These are phyloP conservation scores for Melanotaenia nigrans DNA, from an alignment of 2,797 vertebrate species.

Conservation along the genomic window DNA sequence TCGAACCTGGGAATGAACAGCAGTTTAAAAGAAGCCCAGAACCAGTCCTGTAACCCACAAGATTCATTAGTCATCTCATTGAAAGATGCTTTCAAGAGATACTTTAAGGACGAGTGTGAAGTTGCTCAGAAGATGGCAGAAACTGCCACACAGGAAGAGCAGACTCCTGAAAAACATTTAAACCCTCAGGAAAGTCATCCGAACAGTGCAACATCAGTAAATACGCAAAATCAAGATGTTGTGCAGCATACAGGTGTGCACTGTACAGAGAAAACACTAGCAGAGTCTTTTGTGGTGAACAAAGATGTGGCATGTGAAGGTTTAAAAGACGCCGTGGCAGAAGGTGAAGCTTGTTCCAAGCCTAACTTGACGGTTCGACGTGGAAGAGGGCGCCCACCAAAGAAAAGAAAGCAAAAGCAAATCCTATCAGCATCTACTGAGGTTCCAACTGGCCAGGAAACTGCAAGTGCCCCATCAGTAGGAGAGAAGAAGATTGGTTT, in stretches of 20 bases:
- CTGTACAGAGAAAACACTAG: background rate
- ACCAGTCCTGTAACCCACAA: slow-evolving; percentile 19
- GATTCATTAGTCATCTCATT: slow-evolving; percentile 32
- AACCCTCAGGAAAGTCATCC: slow-evolving; percentile 6
- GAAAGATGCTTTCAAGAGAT: slow-evolving; percentile 17
- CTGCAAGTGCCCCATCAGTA: background rate
- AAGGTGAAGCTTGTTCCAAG: background rate
- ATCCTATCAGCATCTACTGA: background rate
- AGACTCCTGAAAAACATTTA: background rate
- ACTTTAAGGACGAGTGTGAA: slow-evolving; percentile 19
- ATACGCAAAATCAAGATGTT: slow-evolving; percentile 2
- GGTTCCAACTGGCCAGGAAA: background rate
- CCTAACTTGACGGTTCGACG: background rate
- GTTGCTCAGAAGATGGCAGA: slow-evolving; percentile 12
- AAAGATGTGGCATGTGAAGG: slow-evolving; percentile 12
- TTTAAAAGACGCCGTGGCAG: background rate
- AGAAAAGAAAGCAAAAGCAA: slow-evolving; percentile 32
- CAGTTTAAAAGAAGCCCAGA: slow-evolving; percentile 1
- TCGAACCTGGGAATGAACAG: background rate
- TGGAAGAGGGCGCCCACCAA: slow-evolving; percentile 51
- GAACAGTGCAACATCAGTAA: background rate
- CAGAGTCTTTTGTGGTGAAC: background rate
- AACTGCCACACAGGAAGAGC: background rate
- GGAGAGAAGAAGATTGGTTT: background rate
- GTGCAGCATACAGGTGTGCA: background rate